A percentile compares a stretch with the other conserved stretches of the same genome.
phyloP scores from a whole-genome alignment of 1,140 invertebrate species.

The Aradophagus sp. region DNA sequence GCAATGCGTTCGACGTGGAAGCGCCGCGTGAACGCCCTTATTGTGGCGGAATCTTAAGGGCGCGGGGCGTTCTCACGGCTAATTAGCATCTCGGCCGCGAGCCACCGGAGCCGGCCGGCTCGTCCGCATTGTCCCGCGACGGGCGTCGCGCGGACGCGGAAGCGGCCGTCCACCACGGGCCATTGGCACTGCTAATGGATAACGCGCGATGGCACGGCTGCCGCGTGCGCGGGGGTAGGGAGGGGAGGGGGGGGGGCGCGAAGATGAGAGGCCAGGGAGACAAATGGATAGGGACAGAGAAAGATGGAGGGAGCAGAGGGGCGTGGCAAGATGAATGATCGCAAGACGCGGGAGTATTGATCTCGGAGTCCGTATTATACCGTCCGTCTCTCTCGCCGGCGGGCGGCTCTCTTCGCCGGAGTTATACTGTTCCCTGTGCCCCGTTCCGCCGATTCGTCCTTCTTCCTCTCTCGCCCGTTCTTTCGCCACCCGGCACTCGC shows the following conservation, averaged over 20 bases:
- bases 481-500: conserved; percentile 11
- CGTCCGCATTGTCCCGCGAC: neutral
- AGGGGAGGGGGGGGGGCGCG: conserved; percentile 43
- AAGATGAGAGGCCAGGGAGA: conserved; percentile 51
- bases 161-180: conserved; percentile 8
- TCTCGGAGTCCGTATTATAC: conserved; percentile 64
- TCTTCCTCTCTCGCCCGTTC: conserved; percentile 35
- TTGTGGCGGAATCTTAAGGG: too few relatives aligned
- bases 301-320: conserved; percentile 67
- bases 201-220: conserved; percentile 32
- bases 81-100: conserved; percentile 28
- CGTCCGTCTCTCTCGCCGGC: conserved; percentile 53
- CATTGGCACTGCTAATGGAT: conserved; percentile 33
- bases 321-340: conserved; percentile 77
- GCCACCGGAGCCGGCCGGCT: neutral
- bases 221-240: conserved; percentile 48
- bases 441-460: conserved; percentile 34
- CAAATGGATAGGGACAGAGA: conserved; percentile 52
- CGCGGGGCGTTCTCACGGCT: conserved; percentile 19
- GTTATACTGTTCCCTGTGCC: conserved; percentile 42
- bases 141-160: neutral
- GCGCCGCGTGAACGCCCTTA: too few relatives aligned
- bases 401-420: conserved; percentile 43
- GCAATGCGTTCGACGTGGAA: too few relatives aligned
- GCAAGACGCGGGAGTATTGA: conserved; percentile 76